Base-by-base conservation (phyloP, 2,113 vertebrate species). In the Nothobranchius furzeri region DNA sequence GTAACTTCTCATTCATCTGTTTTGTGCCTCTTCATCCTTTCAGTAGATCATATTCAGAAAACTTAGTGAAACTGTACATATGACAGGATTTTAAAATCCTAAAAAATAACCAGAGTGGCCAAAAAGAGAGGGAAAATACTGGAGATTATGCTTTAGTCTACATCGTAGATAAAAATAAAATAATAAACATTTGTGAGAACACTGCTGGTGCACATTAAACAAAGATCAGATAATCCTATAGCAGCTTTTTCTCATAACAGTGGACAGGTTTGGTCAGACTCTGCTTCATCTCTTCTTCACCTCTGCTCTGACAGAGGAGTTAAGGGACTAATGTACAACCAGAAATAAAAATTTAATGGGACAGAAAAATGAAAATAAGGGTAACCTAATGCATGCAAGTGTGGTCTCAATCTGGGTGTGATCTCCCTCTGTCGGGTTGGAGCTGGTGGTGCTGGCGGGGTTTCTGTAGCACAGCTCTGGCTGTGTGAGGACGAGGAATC, bases 381-480 rank as follows among this genome's bases (percentile, higher is more conserved):
- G 24, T 35, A 17, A 37, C 10, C 17, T 50, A 12, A 0, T 54
- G 9, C 8, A 12, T 51, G 6, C 11, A 47, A 45, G 54, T 48
- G 5, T 53, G 45, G 9, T 58, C 47, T 91, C 76, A 90, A 46
- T 88, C 68, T 65, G 76, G 70, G 7, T 82, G 76, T 43, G 71
- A 79, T 77, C 75, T 83, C 78, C 82, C 86, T 72, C 84, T 50
- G 73, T 62, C 48, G 76, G 84, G 59, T 24, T 83, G 79, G 53
- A 86, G 74, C 7, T 43, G 9, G 15, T 75, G 73, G 56, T 86
- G 85, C 70, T 48, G 82, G 37, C 89, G 86, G 25, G 89, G 73
- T n/a, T 90, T 88, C 82, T 88, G 92, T 7, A 94, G 79, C 17
- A 71, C 45, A 2, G 92, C 87, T 24, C 53, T 80, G 58, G 92